Percentiles rank a stretch among this genome's conserved stretches.
These are phyloP conservation scores for Lasiommata megera DNA, from an alignment of 2,888 invertebrate species.

Conservation along the genomic window DNA sequence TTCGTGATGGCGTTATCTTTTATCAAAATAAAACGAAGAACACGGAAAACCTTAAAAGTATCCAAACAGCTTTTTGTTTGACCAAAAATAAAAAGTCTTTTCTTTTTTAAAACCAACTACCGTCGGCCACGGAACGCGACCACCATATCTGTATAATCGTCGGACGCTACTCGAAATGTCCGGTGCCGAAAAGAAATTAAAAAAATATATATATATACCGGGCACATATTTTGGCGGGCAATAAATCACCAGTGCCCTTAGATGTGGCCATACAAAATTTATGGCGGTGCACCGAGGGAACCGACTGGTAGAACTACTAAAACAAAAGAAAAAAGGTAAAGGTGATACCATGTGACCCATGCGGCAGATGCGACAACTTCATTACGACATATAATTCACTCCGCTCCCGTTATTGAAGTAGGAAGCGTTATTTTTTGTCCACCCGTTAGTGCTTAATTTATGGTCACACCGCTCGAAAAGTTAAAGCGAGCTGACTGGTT, in stretches of 20 bases:
- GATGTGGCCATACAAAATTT: conserved; percentile 75
- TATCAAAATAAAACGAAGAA: conserved; percentile 53
- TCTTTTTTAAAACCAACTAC: conserved; percentile 68
- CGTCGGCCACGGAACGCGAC: conserved; percentile 67
- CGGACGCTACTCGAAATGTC: conserved; percentile 75
- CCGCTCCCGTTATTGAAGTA: conserved; percentile 74
- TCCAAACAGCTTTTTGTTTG: conserved; percentile 59
- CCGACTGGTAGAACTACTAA: conserved; percentile 58
- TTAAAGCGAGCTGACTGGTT: conserved; percentile 49
- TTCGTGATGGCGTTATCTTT: conserved; percentile 56
- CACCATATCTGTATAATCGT: conserved; percentile 75
- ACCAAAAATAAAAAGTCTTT: conserved; percentile 51
- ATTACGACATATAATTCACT: conserved; percentile 73
- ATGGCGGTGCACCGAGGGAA: conserved; percentile 64
- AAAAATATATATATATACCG: conserved; percentile 58
- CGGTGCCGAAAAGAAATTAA: conserved; percentile 60
- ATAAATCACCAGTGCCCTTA: conserved; percentile 72
- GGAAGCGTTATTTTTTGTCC: conserved; percentile 68
- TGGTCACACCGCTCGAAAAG: conserved; percentile 59
- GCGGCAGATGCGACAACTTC: conserved; percentile 73
- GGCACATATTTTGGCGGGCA: conserved; percentile 78
- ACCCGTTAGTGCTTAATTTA: conserved; percentile 69
- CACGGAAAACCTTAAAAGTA: conserved; percentile 47
- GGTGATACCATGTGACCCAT: conserved; percentile 57
- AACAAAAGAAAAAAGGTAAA: conserved; percentile 53